A percentile compares a stretch with the other conserved stretches of the same genome.
Conservation (phyloP, 2,113 vertebrate genomes). For the Pelecanus crispus region DNA sequence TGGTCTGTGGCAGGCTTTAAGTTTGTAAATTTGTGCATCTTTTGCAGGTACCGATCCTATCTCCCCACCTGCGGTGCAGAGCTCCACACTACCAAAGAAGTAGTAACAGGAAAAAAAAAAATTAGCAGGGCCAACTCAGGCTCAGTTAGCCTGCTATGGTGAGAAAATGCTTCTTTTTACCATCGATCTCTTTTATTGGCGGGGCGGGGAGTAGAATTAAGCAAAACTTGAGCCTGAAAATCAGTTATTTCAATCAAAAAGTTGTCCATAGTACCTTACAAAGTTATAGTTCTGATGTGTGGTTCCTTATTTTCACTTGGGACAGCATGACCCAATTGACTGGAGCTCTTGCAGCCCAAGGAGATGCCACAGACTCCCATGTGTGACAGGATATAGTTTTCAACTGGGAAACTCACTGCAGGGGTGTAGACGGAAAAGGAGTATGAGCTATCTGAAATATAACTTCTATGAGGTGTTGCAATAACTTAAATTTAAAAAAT, state of each 20-base stretch:
- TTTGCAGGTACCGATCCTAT: neutral
- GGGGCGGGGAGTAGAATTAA: neutral
- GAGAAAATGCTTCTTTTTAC: neutral
- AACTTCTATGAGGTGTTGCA: neutral
- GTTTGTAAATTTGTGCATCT: neutral
- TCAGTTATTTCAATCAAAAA: neutral
- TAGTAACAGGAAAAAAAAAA: neutral
- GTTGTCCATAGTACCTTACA: neutral
- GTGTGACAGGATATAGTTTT: neutral
- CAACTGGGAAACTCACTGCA: neutral
- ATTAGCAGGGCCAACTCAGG: fast-evolving
- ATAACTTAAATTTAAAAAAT: neutral
- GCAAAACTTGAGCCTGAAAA: neutral
- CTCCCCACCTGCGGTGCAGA: neutral
- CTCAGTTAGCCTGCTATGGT: fast-evolving
- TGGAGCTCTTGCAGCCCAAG: neutral
- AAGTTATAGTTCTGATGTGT: neutral
- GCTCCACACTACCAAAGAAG: neutral
- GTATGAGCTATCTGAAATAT: neutral
- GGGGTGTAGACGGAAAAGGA: neutral
- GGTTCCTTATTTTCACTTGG: neutral
- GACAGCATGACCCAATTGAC: neutral
- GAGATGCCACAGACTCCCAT: neutral
- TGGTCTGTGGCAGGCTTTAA: neutral
- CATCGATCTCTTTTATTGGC: neutral